Evolutionary conservation across 2,888 invertebrate genomes (phyloP).

Genomic region (Leptogaster cylindrica): DNA sequence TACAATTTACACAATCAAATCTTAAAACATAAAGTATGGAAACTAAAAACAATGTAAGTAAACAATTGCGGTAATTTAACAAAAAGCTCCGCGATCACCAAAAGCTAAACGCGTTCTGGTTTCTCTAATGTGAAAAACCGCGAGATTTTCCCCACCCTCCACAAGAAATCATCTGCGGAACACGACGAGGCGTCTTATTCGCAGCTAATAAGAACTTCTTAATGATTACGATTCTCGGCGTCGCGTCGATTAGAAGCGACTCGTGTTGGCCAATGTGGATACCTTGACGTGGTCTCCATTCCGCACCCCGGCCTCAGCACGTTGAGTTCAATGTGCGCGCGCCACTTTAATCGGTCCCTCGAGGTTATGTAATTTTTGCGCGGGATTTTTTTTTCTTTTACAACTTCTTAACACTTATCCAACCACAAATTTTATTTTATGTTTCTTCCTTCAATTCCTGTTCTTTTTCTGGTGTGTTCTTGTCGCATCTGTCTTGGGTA

Average conservation of each 20-base stretch:
- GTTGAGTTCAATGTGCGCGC: slow-evolving; percentile 37
- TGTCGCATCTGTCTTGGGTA: not conserved
- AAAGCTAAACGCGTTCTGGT: slow-evolving; percentile 31
- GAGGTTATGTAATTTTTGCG: slow-evolving; percentile 23
- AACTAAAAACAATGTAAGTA: no score
- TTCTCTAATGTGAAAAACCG: no score
- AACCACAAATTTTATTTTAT: no score
- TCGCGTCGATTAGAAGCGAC: not conserved
- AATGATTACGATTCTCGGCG: not conserved
- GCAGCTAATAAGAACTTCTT: not conserved
- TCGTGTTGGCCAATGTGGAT: slow-evolving; percentile 2
- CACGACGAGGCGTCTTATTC: not conserved
- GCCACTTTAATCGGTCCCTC: not conserved
- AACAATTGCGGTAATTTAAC: no score
- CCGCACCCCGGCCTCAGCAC: not conserved
- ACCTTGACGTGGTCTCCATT: not conserved
- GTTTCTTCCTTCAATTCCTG: not conserved
- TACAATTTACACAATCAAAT: not conserved
- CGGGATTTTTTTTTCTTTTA: not conserved
- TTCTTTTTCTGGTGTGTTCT: not conserved
- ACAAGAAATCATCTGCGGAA: not conserved
- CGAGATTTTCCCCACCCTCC: not conserved
- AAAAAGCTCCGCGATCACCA: not conserved
- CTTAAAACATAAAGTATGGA: no score
- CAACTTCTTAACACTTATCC: no score